A percentile compares a stretch with the other conserved stretches of the same genome.
Evolutionary conservation across 2,888 invertebrate species (phyloP).

Genomic region (Nephrocerus scutellatus): DNA sequence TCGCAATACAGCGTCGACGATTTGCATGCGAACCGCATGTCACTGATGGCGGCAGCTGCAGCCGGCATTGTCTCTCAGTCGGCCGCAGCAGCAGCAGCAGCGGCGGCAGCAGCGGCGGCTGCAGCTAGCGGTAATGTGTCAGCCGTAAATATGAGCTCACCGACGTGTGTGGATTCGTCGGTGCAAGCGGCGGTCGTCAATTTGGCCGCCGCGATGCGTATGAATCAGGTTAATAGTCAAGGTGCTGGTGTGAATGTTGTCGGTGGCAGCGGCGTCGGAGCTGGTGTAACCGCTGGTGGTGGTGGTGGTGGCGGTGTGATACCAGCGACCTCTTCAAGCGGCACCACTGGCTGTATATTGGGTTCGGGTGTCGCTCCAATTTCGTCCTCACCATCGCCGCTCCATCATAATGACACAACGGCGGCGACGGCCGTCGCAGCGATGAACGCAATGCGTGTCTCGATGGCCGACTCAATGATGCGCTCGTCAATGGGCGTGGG

Average conservation of each 20-base stretch:
- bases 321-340: too few species aligned
- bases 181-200: conserved; percentile 70
- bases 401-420: conserved; percentile 25
- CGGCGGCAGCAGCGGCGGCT: conserved; percentile 36
- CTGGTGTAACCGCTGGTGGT: conserved; percentile 11
- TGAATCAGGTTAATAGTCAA: conserved; percentile 42
- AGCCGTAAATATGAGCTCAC: conserved; percentile 47
- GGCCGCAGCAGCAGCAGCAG: conserved; percentile 32
- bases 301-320: conserved; percentile 6
- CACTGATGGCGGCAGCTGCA: conserved; percentile 63
- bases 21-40: conserved; percentile 52
- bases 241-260: conserved; percentile 3
- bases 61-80: conserved; percentile 57
- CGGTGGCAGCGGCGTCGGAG: too few species aligned
- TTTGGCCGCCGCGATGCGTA: conserved; percentile 69
- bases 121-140: conserved; percentile 33
- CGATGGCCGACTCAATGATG: conserved; percentile 53
- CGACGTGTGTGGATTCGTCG: conserved; percentile 49
- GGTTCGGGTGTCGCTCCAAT: too few species aligned
- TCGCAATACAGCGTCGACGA: conserved; percentile 62
- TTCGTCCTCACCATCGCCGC: conserved; percentile 40
- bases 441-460: conserved; percentile 56
- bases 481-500: conserved; percentile 40
- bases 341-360: too few species aligned
- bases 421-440: conserved; percentile 52